Evolutionary conservation across 2,888 invertebrate genomes (phyloP).

Genomic region (Cryptops parisi): DNA sequence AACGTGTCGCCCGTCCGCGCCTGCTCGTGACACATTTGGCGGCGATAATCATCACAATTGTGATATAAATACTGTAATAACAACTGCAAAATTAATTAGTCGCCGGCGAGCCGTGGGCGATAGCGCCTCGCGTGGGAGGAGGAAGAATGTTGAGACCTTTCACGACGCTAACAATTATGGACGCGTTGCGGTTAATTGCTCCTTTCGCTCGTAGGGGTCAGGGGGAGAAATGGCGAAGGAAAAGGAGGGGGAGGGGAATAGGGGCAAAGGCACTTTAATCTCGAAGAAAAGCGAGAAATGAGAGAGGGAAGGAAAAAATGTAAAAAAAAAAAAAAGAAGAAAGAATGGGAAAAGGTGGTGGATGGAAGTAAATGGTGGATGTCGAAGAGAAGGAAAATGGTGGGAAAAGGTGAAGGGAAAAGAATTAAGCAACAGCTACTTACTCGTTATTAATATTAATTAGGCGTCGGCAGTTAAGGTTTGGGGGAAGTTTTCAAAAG

Average conservation of each 20-base stretch:
- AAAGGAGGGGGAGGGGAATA: not conserved
- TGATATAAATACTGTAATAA: constrained; percentile 10
- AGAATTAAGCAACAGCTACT: no score
- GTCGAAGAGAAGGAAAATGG: no score
- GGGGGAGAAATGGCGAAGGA: not conserved
- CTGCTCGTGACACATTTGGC: constrained; percentile 5
- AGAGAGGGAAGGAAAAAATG: not conserved
- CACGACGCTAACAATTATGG: constrained; percentile 9
- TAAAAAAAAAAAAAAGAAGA: no score
- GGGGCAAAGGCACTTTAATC: no score
- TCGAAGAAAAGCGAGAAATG: not conserved
- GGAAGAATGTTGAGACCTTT: not conserved
- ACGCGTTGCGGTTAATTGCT: constrained; percentile 9
- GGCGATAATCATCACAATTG: constrained; percentile 11
- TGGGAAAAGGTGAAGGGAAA: no score
- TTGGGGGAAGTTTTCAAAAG: no score
- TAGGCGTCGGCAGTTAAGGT: no score
- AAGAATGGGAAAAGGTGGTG: no score
- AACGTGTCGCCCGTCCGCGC: constrained; percentile 4
- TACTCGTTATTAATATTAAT: no score
- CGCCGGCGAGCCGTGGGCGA: not conserved
- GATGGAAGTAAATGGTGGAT: no score
- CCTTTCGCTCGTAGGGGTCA: constrained; percentile 1
- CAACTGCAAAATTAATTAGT: constrained; percentile 11
- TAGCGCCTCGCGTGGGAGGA: not conserved